Percentiles rank a stretch among this genome's conserved stretches.
phyloP scores from a whole-genome alignment of 2,797 vertebrate genomes.

The Microhierax caerulescens region DNA sequence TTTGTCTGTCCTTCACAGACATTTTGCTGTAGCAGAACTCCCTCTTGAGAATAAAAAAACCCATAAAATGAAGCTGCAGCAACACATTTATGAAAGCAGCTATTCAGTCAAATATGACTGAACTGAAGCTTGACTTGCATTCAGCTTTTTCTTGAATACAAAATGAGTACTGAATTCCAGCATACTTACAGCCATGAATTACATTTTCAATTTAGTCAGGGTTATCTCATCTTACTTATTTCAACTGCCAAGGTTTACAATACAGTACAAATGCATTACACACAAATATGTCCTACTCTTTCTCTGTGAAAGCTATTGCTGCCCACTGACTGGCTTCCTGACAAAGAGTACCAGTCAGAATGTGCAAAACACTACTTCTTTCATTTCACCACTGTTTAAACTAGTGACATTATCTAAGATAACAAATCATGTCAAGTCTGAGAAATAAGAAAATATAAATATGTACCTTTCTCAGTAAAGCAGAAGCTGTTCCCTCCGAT shows the following conservation, averaged over 20 bases:
- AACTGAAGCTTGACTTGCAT: background rate
- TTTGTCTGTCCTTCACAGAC: background rate
- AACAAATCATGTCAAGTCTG: background rate
- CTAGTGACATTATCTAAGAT: background rate
- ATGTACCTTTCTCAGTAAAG: slow-evolving; percentile 54
- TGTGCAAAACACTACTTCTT: background rate
- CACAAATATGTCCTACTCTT: slow-evolving; percentile 20
- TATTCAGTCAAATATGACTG: slow-evolving; percentile 11
- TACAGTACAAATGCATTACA: background rate
- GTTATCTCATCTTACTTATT: background rate
- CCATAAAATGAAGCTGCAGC: slow-evolving; percentile 18
- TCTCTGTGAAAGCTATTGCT: slow-evolving; percentile 35
- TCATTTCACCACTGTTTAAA: background rate
- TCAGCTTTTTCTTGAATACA: slow-evolving; percentile 17
- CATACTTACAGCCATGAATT: background rate
- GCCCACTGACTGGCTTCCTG: slow-evolving; percentile 13
- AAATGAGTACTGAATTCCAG: slow-evolving; percentile 8
- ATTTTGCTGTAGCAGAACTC: slow-evolving; percentile 16
- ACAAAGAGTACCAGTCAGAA: background rate
- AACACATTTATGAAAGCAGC: background rate
- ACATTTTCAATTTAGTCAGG: background rate
- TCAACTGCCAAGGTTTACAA: slow-evolving; percentile 10
- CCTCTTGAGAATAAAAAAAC: background rate
- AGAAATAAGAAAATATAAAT: slow-evolving; percentile 35
- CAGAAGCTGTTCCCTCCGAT: slow-evolving; percentile 31